phyloP scores from a whole-genome alignment of 2,113 vertebrate species.

The Dromaius novaehollandiae region DNA sequence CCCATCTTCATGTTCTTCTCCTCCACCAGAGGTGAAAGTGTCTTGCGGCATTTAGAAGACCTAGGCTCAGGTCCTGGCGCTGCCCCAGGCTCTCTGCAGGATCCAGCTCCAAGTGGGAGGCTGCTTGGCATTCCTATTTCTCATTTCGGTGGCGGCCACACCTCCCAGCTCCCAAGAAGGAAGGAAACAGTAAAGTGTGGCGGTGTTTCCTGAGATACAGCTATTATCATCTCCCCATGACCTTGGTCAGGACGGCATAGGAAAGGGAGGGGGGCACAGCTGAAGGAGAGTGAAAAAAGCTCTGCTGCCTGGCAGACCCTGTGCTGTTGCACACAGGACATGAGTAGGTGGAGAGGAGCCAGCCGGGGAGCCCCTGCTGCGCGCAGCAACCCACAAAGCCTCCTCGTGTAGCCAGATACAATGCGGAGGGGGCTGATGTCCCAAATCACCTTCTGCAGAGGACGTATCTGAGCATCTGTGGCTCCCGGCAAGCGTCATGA shows the following conservation, averaged over 20 bases:
- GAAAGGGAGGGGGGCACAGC: neutral
- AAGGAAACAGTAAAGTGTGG: neutral
- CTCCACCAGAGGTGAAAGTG: fast-evolving
- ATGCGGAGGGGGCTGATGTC: fast-evolving
- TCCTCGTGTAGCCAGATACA: neutral
- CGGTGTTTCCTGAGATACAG: neutral
- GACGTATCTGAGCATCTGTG: neutral
- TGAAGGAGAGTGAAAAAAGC: neutral
- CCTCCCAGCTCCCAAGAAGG: neutral
- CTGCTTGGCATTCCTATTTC: neutral
- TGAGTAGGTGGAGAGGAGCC: neutral
- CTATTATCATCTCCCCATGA: neutral
- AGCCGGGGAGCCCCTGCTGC: neutral
- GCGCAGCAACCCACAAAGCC: neutral
- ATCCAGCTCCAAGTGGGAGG: neutral
- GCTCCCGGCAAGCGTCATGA: neutral
- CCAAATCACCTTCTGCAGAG: neutral
- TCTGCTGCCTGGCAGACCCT: neutral
- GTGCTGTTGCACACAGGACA: too few species aligned
- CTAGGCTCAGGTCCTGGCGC: neutral
- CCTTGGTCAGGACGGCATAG: neutral
- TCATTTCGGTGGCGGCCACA: fast-evolving
- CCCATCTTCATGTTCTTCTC: neutral
- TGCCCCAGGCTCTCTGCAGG: neutral
- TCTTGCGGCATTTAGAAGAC: fast-evolving